Evolutionary conservation across 2,888 invertebrate genomes (phyloP), one percentile per base, ranked within the genome.

Genomic region (Scelioninae gen. 2): DNA sequence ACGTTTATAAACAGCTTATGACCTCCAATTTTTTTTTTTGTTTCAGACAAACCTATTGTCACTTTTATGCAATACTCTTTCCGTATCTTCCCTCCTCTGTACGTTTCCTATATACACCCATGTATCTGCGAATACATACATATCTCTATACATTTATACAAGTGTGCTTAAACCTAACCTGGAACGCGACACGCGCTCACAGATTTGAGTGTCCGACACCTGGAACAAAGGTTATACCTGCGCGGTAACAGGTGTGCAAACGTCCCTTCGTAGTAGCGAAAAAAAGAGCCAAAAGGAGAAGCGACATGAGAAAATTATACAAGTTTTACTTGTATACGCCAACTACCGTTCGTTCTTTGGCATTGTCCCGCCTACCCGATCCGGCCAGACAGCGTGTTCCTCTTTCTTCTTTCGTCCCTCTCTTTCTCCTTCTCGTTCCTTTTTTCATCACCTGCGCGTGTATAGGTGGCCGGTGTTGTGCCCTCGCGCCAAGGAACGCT

Each of bases 291-390:
- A 43, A 52, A 28, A 60, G 50, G 53, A 60, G 65, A 52, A 53
- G 53, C 53, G 22, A 60, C 53, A 72, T 22, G 65, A 72, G 64
- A 60, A 72, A 72, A 72, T 72, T 72, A 72, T 72, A 72, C 71
- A 53, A 65, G 71, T 72, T 72, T 60, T 53, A 65, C 65, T 60
- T 72, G 60, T 72, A 72, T 64, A 65, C 60, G 60, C 60, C 72
- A 67, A 73, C 73, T 73, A 73, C 73, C 67, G 73, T 73, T 73
- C 73, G 63, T 57, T 73, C 67, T 68, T 73, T 57, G 52, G 41
- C 50, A 67, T 72, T 72, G 67, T 72, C 72, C 67, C 72, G 67
- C 67, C 67, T 67, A 55, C 61, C 45, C 57, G 31, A 31, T 16
- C 33, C 33, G 46, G 52, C 67, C 73, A 73, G 67, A 73, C 63